phyloP scores from a whole-genome alignment of 2,113 vertebrate species.

The Megaleporinus macrocephalus region DNA sequence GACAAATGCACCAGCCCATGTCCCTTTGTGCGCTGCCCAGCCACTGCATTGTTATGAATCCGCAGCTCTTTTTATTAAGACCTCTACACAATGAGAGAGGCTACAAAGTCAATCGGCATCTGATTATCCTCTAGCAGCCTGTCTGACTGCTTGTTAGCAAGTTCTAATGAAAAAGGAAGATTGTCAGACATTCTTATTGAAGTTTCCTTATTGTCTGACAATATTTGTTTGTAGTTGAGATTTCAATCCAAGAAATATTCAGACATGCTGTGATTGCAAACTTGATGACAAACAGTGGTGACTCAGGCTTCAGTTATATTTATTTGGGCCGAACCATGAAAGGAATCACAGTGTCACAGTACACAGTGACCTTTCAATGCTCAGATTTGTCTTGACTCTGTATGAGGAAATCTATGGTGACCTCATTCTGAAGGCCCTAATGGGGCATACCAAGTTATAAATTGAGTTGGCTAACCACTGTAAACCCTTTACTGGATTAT shows the following conservation, averaged over 20 bases:
- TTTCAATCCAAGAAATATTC: neutral
- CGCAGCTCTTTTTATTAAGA: slow-evolving; percentile 18
- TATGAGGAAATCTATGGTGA: neutral
- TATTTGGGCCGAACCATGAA: neutral
- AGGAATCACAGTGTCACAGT: too few species aligned
- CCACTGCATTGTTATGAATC: slow-evolving; percentile 7
- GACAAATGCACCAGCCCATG: slow-evolving; percentile 30
- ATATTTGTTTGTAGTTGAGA: neutral
- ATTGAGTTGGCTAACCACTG: too few species aligned
- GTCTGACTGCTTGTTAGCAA: slow-evolving; percentile 69
- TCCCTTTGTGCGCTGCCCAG: slow-evolving; percentile 22
- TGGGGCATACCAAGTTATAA: too few species aligned
- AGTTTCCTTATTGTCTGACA: slow-evolving; percentile 21
- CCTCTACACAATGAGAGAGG: slow-evolving; percentile 64
- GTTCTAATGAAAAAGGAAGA: slow-evolving; percentile 70
- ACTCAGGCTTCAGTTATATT: neutral
- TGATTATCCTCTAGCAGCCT: slow-evolving; percentile 65
- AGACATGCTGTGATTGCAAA: neutral
- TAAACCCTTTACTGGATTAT: too few species aligned
- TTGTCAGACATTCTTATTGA: too few species aligned
- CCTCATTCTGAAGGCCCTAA: neutral
- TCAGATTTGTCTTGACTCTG: neutral
- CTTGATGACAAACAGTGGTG: neutral
- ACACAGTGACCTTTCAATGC: too few species aligned
- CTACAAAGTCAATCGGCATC: slow-evolving; percentile 73